phyloP scores from a whole-genome alignment of 2,797 vertebrate species.

The Anguilla megastoma region DNA sequence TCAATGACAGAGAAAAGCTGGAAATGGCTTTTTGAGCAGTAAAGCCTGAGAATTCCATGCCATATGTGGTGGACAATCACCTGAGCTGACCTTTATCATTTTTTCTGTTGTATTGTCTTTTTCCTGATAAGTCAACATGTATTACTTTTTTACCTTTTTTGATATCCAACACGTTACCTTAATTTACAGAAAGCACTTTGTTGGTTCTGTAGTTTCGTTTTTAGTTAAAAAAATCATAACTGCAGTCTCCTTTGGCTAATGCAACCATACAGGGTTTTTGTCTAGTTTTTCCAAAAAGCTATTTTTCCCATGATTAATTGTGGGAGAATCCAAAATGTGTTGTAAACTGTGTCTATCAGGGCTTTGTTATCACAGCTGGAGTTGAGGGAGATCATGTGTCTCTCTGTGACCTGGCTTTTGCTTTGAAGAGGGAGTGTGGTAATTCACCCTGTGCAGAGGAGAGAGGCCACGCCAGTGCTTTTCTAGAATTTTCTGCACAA shows the following conservation, averaged over 20 bases:
- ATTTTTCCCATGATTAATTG: background rate
- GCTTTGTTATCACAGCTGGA: slow-evolving; percentile 5
- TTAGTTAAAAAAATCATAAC: background rate
- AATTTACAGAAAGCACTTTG: background rate
- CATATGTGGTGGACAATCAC: background rate
- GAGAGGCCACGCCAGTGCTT: background rate
- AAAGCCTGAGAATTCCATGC: background rate
- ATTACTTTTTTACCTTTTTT: background rate
- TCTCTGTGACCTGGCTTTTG: slow-evolving; percentile 1
- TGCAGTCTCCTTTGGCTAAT: background rate
- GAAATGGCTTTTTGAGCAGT: background rate
- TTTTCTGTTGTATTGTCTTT: background rate
- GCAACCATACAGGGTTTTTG: background rate
- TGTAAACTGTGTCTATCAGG: background rate
- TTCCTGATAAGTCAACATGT: background rate
- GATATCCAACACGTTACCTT: background rate
- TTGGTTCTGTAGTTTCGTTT: background rate
- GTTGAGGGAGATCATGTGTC: background rate
- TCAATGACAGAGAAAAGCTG: slow-evolving; percentile 21
- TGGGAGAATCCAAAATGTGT: background rate
- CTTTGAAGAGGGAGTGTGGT: slow-evolving; percentile 11
- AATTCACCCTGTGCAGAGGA: background rate
- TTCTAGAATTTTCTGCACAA: background rate
- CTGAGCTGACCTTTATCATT: background rate
- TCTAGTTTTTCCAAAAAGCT: background rate